Percentiles rank a stretch among this genome's conserved stretches.
Conservation (phyloP, 2,888 invertebrate genomes). For the Pandemis heparana region DNA sequence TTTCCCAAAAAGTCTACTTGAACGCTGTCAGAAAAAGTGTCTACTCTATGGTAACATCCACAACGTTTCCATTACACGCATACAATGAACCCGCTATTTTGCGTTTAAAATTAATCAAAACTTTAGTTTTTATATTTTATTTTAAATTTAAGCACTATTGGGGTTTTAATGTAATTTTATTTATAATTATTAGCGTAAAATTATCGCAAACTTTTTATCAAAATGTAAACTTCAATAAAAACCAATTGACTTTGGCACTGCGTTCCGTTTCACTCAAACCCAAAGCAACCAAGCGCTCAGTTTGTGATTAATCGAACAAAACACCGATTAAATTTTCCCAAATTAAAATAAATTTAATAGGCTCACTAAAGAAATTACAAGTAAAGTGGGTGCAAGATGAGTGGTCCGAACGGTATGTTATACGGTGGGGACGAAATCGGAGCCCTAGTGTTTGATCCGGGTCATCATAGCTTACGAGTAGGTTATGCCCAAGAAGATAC, state of each 20-base stretch:
- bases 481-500: slow-evolving; percentile 99
- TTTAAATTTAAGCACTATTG: neutral
- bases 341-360: neutral
- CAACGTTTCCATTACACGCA: slow-evolving; percentile 2
- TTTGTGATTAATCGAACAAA: slow-evolving; percentile 35
- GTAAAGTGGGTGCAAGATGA: slow-evolving; percentile 59
- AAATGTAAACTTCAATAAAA: neutral
- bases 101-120: neutral
- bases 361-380: slow-evolving; percentile 18
- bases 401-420: slow-evolving; percentile 88
- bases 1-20: neutral
- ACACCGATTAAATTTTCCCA: slow-evolving; percentile 24
- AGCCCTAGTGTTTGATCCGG: slow-evolving; percentile 98
- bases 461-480: slow-evolving; percentile 90
- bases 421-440: slow-evolving; percentile 99
- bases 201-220: neutral
- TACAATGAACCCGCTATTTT: neutral
- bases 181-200: neutral
- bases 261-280: slow-evolving; percentile 18
- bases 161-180: neutral
- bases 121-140: too few relatives aligned
- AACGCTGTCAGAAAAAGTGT: neutral
- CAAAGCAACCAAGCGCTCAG: slow-evolving; percentile 16
- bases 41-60: neutral
- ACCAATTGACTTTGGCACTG: neutral